Conservation (phyloP, 2,888 invertebrate species). For the Troilus luridus region DNA sequence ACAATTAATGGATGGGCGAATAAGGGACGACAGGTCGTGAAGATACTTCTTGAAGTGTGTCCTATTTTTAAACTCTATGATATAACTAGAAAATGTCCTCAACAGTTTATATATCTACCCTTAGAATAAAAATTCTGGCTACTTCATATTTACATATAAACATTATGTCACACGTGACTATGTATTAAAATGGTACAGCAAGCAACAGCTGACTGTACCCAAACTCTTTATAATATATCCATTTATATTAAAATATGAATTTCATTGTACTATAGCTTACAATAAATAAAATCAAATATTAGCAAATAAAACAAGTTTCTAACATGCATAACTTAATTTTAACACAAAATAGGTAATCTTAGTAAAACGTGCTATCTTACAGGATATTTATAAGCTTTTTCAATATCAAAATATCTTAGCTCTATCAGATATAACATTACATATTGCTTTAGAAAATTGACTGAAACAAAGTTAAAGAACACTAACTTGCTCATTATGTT, state of each 20-base stretch:
- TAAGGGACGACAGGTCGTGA: constrained; percentile 60
- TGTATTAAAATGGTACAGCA: constrained; percentile 25
- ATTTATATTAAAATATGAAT: constrained; percentile 56
- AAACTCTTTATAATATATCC: constrained; percentile 10
- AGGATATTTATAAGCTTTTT: constrained; percentile 50
- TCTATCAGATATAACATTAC: constrained; percentile 58
- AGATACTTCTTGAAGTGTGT: constrained; percentile 58
- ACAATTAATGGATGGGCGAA: constrained; percentile 59
- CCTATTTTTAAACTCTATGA: constrained; percentile 54
- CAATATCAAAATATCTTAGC: constrained; percentile 63
- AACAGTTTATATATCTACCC: constrained; percentile 48
- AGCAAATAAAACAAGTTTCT: constrained; percentile 1
- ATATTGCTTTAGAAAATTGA: constrained; percentile 64
- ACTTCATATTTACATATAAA: constrained; percentile 59
- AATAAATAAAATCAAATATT: constrained; percentile 44
- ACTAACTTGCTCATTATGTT: constrained; percentile 6
- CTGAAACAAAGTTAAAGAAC: constrained; percentile 59
- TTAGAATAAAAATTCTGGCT: constrained; percentile 50
- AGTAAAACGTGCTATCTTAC: constrained; percentile 51
- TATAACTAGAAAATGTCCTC: constrained; percentile 52
- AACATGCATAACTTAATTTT: constrained; percentile 35
- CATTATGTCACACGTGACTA: constrained; percentile 41
- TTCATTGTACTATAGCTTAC: constrained; percentile 34
- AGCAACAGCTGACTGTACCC: background rate
- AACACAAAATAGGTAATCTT: constrained; percentile 13